phyloP scores from a whole-genome alignment of 2,888 invertebrate species.

The Hedya salicella region DNA sequence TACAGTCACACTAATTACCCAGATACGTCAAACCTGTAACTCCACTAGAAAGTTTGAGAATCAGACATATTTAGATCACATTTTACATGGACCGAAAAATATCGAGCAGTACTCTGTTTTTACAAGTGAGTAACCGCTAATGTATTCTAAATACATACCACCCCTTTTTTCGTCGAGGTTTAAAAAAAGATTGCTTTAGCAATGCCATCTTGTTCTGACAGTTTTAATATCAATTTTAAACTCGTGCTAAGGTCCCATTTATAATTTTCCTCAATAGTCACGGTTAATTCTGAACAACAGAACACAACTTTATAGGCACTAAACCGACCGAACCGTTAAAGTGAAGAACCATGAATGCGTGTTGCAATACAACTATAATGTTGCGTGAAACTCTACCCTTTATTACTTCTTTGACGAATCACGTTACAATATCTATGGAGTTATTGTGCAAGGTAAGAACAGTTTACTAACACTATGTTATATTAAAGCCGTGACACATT shows the following conservation, averaged over 20 bases:
- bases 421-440: constrained; percentile 16
- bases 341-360: constrained; percentile 13
- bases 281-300: constrained; percentile 22
- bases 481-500: too few relatives aligned
- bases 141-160: too few relatives aligned
- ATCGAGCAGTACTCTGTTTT: too few relatives aligned
- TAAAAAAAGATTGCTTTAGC: too few relatives aligned
- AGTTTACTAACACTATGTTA: background rate
- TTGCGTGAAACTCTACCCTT: constrained; percentile 24
- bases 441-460: constrained; percentile 1
- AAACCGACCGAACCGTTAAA: constrained; percentile 20
- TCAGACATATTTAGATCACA: too few relatives aligned
- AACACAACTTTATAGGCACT: constrained; percentile 24
- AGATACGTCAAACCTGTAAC: too few relatives aligned
- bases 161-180: too few relatives aligned
- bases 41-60: too few relatives aligned
- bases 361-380: constrained; percentile 27
- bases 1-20: too few relatives aligned
- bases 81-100: too few relatives aligned
- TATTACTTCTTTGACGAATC: constrained; percentile 34
- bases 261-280: constrained; percentile 15
- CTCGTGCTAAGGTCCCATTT: constrained; percentile 18
- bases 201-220: too few relatives aligned
- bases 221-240: background rate
- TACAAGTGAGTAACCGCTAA: too few relatives aligned